Conservation (phyloP, 53 echinoderm and acorn worm genomes). For the Holothuria leucospilota region DNA sequence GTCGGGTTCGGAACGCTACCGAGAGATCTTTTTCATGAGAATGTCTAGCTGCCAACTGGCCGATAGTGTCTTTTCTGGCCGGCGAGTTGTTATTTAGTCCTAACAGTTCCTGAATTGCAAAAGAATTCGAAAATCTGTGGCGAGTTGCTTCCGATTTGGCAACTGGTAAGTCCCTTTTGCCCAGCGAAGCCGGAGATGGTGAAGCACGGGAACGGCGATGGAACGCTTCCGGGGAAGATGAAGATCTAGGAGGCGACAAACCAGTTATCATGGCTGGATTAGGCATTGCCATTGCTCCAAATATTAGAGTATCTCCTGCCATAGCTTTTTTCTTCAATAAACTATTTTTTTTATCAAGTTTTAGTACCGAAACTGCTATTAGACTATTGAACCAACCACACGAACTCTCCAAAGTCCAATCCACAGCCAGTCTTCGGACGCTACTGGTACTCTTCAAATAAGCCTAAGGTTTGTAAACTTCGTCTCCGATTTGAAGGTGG, state of each 20-base stretch:
- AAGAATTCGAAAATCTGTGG: conserved; percentile 31
- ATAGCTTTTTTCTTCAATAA: neutral
- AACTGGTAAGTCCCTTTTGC: neutral
- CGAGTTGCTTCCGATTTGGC: conserved; percentile 12
- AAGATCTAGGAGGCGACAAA: conserved; percentile 13
- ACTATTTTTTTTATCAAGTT: too few relatives aligned
- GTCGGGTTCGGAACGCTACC: conserved; percentile 29
- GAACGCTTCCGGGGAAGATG: conserved; percentile 26
- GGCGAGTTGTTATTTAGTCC: conserved; percentile 32
- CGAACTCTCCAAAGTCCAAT: too few relatives aligned
- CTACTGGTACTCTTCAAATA: too few relatives aligned
- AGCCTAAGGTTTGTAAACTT: too few relatives aligned
- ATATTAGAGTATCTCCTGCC: conserved; percentile 35
- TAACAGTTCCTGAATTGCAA: conserved; percentile 31
- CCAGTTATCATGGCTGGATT: conserved; percentile 16
- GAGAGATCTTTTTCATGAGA: conserved; percentile 25
- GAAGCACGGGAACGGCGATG: conserved; percentile 13
- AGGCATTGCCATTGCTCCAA: conserved; percentile 26
- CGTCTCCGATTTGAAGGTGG: too few relatives aligned
- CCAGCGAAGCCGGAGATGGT: neutral
- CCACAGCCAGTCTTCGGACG: too few relatives aligned
- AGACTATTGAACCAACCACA: too few relatives aligned
- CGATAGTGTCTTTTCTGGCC: conserved; percentile 2
- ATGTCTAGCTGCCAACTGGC: conserved; percentile 10
- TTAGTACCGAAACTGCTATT: too few relatives aligned